Conservation (phyloP, 2,113 vertebrate genomes). For the Myrmophylax atrothorax region DNA sequence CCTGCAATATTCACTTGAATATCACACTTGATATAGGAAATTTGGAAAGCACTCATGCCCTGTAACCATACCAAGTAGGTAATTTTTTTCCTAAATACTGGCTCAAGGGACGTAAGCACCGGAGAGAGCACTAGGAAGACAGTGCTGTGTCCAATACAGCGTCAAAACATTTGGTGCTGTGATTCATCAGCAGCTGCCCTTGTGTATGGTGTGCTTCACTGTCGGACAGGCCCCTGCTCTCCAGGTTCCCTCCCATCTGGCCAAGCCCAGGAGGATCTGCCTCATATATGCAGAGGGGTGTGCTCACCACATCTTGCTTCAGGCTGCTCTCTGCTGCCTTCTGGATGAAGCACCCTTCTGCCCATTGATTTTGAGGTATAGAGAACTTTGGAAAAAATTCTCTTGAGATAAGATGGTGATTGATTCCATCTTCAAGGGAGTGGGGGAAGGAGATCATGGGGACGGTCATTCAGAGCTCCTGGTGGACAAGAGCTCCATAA, state of each 20-base stretch:
- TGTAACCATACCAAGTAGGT: neutral
- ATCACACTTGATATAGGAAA: neutral
- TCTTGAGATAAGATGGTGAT: neutral
- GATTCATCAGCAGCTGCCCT: neutral
- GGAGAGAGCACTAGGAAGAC: neutral
- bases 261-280: neutral
- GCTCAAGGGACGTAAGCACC: neutral
- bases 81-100: neutral
- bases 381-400: neutral
- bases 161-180: neutral
- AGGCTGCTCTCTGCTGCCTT: neutral
- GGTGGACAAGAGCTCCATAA: accelerated
- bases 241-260: neutral
- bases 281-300: too few relatives aligned
- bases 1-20: neutral
- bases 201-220: neutral
- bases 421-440: neutral
- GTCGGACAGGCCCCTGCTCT: neutral
- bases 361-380: neutral
- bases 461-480: neutral
- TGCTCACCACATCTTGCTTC: neutral
- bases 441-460: neutral
- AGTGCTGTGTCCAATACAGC: neutral
- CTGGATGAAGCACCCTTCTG: neutral
- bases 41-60: neutral